Evolutionary conservation across 2,888 invertebrate species (phyloP).

Genomic region (Temnothorax rugatulus): DNA sequence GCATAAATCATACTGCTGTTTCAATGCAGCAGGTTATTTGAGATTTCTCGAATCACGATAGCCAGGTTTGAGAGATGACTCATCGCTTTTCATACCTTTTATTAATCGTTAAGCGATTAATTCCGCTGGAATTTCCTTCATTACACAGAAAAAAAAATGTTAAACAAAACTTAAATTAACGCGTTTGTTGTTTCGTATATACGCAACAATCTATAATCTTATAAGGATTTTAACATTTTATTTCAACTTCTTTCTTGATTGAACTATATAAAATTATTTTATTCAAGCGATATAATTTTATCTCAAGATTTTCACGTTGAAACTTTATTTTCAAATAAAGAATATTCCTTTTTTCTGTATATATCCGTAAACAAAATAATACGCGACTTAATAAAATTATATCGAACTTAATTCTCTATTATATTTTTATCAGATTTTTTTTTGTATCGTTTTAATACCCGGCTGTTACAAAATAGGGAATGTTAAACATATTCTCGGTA

Average conservation of each 20-base stretch:
- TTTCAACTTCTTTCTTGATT: too few species aligned
- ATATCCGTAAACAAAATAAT: neutral
- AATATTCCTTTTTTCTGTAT: too few species aligned
- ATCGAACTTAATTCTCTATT: neutral
- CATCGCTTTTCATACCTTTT: neutral
- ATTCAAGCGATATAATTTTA: too few species aligned
- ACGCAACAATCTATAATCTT: too few species aligned
- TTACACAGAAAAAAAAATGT: neutral
- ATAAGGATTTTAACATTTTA: too few species aligned
- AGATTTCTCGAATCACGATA: neutral
- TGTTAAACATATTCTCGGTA: neutral
- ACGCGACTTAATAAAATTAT: neutral
- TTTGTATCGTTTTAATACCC: neutral
- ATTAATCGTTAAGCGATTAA: neutral
- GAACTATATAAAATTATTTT: too few species aligned
- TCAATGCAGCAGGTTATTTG: neutral
- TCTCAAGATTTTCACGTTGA: too few species aligned
- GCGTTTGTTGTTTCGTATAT: too few species aligned
- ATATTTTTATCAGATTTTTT: neutral
- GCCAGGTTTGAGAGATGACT: neutral
- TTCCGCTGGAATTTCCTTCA: neutral
- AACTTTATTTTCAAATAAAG: too few species aligned
- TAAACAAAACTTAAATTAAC: too few species aligned
- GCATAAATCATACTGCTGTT: slow-evolving; percentile 1
- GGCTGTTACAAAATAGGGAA: neutral